Conservation (phyloP, 2,888 invertebrate species). For the Hecatera dysodea region DNA sequence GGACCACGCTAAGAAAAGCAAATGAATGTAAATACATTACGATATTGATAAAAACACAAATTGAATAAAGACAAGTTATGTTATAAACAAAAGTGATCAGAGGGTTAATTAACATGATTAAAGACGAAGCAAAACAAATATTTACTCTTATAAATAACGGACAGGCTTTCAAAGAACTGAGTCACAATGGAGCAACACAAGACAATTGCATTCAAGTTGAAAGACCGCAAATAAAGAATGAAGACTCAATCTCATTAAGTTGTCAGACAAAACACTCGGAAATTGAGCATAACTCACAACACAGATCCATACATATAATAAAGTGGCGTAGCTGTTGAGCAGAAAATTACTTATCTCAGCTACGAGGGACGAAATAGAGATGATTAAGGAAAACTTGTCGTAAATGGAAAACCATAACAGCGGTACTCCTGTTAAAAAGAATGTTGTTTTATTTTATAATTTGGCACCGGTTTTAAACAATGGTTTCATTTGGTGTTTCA, state of each 20-base stretch:
- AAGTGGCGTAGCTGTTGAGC: slow-evolving; percentile 21
- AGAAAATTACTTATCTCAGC: slow-evolving; percentile 49
- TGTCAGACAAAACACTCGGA: slow-evolving; percentile 32
- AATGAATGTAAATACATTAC: background rate
- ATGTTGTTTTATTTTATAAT: background rate
- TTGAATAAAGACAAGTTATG: background rate
- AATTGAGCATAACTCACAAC: slow-evolving; percentile 29
- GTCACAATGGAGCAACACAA: slow-evolving; percentile 11
- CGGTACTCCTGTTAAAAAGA: background rate
- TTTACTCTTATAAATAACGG: background rate
- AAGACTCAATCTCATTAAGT: slow-evolving; percentile 41
- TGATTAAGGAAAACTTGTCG: slow-evolving; percentile 27
- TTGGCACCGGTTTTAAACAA: background rate
- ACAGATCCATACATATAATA: background rate
- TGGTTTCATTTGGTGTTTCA: background rate
- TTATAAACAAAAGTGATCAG: background rate
- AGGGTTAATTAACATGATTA: background rate
- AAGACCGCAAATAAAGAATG: slow-evolving; percentile 32
- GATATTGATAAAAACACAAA: background rate
- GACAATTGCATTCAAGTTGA: slow-evolving; percentile 36
- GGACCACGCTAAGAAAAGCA: background rate
- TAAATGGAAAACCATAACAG: slow-evolving; percentile 11
- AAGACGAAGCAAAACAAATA: background rate
- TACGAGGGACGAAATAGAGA: slow-evolving; percentile 3
- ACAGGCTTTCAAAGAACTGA: background rate